Evolutionary conservation across 2,113 vertebrate genomes (phyloP), one percentile per base, ranked within the genome.

Genomic region (Salvator merianae): DNA sequence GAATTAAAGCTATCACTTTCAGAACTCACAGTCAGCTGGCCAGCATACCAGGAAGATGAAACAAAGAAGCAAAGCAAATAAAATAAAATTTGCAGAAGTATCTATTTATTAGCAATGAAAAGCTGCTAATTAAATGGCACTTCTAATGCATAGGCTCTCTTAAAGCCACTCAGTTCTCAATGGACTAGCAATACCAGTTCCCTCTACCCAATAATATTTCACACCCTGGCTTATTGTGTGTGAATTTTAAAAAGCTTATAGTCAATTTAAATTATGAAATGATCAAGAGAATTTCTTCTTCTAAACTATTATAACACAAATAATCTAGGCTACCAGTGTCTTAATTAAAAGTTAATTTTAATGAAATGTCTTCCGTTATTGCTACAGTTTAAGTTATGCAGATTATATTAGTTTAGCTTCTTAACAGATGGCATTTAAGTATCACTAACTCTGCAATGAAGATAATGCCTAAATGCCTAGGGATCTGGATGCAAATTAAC

Each of bases 261-360:
- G 79, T 78, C 78, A 84, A 77, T 72, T 72, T 73, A 63, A n/a
- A 79, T 79, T 79, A 72, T 63, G 65, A 65, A 26, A 63, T 34
- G 38, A 84, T 63, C 76, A 79, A 47, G 83, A 84, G 53, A 79
- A 73, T 79, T 72, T 13, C n/a, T 63, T 79, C 40, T 79, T 50
- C 68, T 79, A 79, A 84, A 73, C 59, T 53, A 72, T 79, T 70
- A 32, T 78, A 78, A 62, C 50, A 71, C 24, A 40, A 78, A 78
- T n/a, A 70, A 38, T 36, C 66, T 38, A 38, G 53, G 53, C 50
- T 63, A 84, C 68, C 83, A 62, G 76, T 72, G 36, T 72, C 77
- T 63, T 84, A 84, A 84, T 84, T 84, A 79, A 84, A 84, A 72
- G 38, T 24, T 72, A 72, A 72, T 79, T 72, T 79, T 79, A 84